Percentiles rank a stretch among this genome's conserved stretches.
Conservation (phyloP, 2,113 vertebrate species). For the Brachirus orientalis region DNA sequence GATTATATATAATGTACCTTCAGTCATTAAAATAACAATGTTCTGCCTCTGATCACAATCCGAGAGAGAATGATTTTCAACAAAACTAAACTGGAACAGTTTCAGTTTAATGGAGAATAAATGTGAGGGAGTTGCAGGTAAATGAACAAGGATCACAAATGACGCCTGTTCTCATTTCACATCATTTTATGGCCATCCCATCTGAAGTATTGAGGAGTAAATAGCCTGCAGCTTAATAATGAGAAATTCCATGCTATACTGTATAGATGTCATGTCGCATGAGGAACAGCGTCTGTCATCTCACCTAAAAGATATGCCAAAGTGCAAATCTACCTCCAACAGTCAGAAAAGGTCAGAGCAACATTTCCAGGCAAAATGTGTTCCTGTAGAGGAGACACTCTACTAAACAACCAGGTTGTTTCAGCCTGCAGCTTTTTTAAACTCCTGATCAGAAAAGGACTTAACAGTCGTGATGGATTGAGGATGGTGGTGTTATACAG, state of each 20-base stretch:
- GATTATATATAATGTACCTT: no score
- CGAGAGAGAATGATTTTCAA: background rate
- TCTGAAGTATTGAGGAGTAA: no score
- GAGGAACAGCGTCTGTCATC: background rate
- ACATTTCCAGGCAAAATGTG: background rate
- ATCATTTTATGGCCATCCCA: background rate
- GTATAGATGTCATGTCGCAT: background rate
- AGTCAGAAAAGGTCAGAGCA: background rate
- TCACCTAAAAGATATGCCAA: background rate
- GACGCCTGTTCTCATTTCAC: background rate
- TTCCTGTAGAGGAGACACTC: no score
- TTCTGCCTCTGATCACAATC: background rate
- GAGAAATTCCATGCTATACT: background rate
- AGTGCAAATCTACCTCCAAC: background rate
- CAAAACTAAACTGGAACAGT: background rate
- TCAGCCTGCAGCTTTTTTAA: background rate
- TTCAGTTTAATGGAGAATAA: background rate
- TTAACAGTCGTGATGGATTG: background rate
- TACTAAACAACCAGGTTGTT: background rate
- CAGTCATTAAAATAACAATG: background rate
- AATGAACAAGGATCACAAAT: background rate
- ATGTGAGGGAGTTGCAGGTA: background rate
- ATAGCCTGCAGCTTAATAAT: background rate
- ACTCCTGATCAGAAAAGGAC: background rate
- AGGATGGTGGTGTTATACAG: background rate